A percentile compares a stretch with the other conserved stretches of the same genome.
Evolutionary conservation across 2,113 vertebrate species (phyloP).

Genomic region (Trogon surrucura): DNA sequence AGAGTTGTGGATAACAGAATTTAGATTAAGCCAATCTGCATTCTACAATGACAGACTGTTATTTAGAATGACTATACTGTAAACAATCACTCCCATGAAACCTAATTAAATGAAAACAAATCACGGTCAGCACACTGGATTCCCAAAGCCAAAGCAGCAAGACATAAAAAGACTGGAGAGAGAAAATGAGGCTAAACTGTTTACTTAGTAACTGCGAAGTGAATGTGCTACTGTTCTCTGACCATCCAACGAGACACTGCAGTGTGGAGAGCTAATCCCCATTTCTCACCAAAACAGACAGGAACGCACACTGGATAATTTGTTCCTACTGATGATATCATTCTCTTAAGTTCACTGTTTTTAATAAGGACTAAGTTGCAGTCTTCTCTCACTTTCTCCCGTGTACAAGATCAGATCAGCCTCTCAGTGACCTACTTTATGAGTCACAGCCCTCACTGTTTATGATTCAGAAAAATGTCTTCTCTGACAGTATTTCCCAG

Average conservation of each 20-base stretch:
- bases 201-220: background rate
- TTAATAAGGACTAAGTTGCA: constrained; percentile 66
- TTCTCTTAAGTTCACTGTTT: constrained; percentile 50
- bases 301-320: constrained; percentile 48
- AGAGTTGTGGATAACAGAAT: background rate
- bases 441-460: constrained; percentile 78
- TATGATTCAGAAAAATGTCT: constrained; percentile 80
- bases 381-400: constrained; percentile 71
- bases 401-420: constrained; percentile 69
- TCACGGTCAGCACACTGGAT: background rate
- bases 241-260: background rate
- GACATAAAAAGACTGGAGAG: background rate
- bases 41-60: background rate
- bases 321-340: constrained; percentile 73
- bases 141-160: background rate
- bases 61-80: background rate
- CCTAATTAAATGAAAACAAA: background rate
- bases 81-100: background rate
- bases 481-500: constrained; percentile 80
- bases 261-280: background rate
- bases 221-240: constrained; percentile 58
- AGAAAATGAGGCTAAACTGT: background rate
- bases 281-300: constrained; percentile 48
- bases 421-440: constrained; percentile 73
- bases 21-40: background rate